Evolutionary conservation across 2,888 invertebrate genomes (phyloP), one percentile per base, ranked within the genome.

Genomic region (Thyatira batis): DNA sequence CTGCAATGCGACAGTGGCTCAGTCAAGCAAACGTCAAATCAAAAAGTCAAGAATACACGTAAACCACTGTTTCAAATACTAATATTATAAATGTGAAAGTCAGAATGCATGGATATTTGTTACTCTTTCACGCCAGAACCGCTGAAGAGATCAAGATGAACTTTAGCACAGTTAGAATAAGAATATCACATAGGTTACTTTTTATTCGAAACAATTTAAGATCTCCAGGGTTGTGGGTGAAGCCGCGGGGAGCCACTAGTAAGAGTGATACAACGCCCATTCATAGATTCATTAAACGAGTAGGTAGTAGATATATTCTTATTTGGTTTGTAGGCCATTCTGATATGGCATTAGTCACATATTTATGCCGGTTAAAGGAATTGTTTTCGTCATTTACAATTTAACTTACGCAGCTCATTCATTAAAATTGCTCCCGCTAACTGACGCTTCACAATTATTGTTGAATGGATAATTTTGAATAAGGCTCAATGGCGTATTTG

Each of bases 1-100:
- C 58, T 64, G 65, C 60, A 57, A 25, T 65, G 58, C 57, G 58
- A 63, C 54, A 60, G 46, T 58, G 52, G 10, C 20, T 17, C 39
- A 39, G 17, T 17, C 39, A 17, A 39, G 17, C 39, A 17, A 6
- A 33, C 33, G n/a, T n/a, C n/a, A n/a, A n/a, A n/a, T n/a, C n/a
- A n/a, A n/a, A n/a, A n/a, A n/a, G n/a, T n/a, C n/a, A n/a, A n/a
- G n/a, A 45, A 20, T 13, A 23, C 45, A 23, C 45, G 13, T 27
- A 17, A 17, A 46, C 27, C 4, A 46, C 6, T 27, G 27, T 27
- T 25, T 27, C 0, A 27, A 46, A 23, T n/a, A n/a, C n/a, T n/a
- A n/a, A n/a, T n/a, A n/a, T n/a, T n/a, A n/a, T n/a, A n/a, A n/a
- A n/a, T n/a, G n/a, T n/a, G n/a, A n/a, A n/a, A n/a, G n/a, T n/a